Conservation (phyloP, 2,888 invertebrate genomes). For the Tenthredo notha region DNA sequence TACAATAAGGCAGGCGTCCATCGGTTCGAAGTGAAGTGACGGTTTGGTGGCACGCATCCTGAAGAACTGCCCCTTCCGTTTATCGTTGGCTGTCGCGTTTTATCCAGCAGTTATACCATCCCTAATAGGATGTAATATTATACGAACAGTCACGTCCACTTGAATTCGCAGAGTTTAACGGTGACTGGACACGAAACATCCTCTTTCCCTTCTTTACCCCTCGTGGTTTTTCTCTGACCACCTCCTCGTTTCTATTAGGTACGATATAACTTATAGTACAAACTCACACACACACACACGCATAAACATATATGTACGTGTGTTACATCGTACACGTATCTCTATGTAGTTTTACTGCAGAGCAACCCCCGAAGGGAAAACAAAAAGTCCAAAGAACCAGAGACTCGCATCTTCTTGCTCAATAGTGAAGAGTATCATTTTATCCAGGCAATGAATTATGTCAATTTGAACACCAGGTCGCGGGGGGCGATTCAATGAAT, state of each 20-base stretch:
- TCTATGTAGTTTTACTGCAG: not conserved
- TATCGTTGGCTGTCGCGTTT: slow-evolving; percentile 74
- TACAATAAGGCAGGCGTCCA: slow-evolving; percentile 47
- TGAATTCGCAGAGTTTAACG: slow-evolving; percentile 76
- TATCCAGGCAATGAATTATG: not conserved
- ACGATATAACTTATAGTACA: not conserved
- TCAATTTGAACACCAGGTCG: not conserved
- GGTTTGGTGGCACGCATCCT: slow-evolving; percentile 73
- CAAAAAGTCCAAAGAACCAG: slow-evolving; percentile 8
- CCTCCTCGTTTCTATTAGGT: slow-evolving; percentile 42
- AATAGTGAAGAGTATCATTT: not conserved
- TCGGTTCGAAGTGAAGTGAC: slow-evolving; percentile 63
- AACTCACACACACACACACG: not conserved
- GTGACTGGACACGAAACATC: slow-evolving; percentile 72
- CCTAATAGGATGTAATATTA: slow-evolving; percentile 77
- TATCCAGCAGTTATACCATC: slow-evolving; percentile 74
- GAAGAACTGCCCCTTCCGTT: slow-evolving; percentile 67
- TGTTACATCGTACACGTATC: not conserved
- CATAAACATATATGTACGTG: not conserved
- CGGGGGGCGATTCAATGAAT: not conserved
- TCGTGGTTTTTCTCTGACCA: not conserved
- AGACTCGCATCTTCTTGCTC: not conserved
- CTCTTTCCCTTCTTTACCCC: not conserved
- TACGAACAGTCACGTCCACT: slow-evolving; percentile 74
- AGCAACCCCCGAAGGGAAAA: slow-evolving; percentile 26